These are phyloP conservation scores for Drymodes brunneopygia DNA, from an alignment of 2,113 vertebrate species.

Conservation along the genomic window DNA sequence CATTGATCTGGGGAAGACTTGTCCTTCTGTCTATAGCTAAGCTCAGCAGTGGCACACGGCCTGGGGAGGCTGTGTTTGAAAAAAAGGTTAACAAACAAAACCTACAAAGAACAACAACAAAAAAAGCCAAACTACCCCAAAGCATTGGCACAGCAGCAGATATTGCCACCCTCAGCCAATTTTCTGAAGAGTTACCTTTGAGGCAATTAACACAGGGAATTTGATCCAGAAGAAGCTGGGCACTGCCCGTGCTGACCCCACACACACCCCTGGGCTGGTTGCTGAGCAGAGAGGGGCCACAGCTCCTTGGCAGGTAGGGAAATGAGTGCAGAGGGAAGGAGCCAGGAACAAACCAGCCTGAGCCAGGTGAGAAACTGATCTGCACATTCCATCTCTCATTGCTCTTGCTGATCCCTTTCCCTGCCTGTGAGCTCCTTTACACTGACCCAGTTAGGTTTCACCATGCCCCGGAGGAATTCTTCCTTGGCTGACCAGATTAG, in stretches of 20 bases:
- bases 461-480: not conserved
- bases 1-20: not conserved
- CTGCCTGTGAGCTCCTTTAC: not conserved
- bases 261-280: not conserved
- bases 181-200: not conserved
- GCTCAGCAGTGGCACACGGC: not conserved
- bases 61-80: not conserved
- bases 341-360: not conserved
- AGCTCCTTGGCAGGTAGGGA: not conserved
- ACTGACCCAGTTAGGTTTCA: constrained; percentile 9
- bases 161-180: not conserved
- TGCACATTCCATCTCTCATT: not conserved
- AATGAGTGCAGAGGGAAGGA: not conserved
- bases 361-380: not conserved
- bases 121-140: not conserved
- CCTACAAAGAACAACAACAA: not conserved
- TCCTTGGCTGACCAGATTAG: not conserved
- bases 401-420: not conserved
- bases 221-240: not conserved
- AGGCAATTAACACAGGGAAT: not conserved
- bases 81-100: not conserved
- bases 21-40: not conserved
- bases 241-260: not conserved
- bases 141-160: not conserved
- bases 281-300: not conserved